phyloP scores from a whole-genome alignment of 2,113 vertebrate genomes.

The Choloepus hoffmanni region DNA sequence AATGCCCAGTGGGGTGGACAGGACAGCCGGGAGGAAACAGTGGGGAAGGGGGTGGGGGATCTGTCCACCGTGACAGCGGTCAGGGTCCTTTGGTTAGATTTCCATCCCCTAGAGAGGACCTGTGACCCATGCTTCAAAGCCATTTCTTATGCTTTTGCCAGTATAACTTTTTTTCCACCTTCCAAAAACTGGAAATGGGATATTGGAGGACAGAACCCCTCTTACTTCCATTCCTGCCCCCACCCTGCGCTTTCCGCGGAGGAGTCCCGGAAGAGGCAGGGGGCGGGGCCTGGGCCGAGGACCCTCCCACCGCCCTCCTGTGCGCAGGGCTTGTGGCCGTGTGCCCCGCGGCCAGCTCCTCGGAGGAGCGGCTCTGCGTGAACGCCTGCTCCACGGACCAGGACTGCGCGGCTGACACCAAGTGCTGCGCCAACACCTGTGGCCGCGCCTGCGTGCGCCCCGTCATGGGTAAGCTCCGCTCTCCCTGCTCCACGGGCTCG shows the following conservation, averaged over 20 bases:
- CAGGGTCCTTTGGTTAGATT: not conserved
- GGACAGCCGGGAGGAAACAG: not conserved
- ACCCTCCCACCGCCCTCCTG: too few relatives aligned
- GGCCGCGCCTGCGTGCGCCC: not conserved
- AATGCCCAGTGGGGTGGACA: not conserved
- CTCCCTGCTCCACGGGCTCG: accelerated
- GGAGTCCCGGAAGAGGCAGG: not conserved
- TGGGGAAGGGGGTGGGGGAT: too few relatives aligned
- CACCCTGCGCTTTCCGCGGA: not conserved
- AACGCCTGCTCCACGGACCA: not conserved
- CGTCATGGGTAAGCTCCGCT: not conserved
- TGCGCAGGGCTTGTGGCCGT: not conserved
- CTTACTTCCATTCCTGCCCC: too few relatives aligned
- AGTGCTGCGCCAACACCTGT: not conserved
- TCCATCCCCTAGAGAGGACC: not conserved
- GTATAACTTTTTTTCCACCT: not conserved
- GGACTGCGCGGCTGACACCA: not conserved
- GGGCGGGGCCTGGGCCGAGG: too few relatives aligned
- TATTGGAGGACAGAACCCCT: not conserved
- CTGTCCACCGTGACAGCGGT: not conserved
- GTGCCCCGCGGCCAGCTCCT: not conserved
- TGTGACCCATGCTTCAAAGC: not conserved
- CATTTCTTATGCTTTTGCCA: not conserved
- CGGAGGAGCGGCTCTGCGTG: not conserved
- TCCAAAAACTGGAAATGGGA: not conserved